phyloP scores from a whole-genome alignment of 2,797 vertebrate species.

The Squalus acanthias region DNA sequence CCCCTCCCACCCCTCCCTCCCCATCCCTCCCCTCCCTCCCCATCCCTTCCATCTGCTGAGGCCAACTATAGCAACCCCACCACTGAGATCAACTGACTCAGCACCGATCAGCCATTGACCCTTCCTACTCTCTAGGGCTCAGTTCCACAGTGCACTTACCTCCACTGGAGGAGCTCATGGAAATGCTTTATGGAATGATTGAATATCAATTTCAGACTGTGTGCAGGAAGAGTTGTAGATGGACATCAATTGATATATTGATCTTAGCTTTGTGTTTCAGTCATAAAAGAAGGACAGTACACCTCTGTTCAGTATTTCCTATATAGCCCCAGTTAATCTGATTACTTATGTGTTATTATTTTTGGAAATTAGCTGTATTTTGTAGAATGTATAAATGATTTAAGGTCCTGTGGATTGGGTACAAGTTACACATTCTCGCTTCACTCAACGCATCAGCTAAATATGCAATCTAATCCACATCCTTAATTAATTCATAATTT shows the following conservation, averaged over 20 bases:
- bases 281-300: neutral
- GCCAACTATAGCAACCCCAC: neutral
- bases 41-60: neutral
- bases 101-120: too few species aligned
- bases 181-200: neutral
- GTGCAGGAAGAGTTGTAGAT: too few species aligned
- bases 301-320: neutral
- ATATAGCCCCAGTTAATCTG: neutral
- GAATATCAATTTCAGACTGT: neutral
- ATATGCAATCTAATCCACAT: neutral
- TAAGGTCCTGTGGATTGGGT: neutral
- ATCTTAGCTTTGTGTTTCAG: too few species aligned
- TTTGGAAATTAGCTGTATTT: neutral
- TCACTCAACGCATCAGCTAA: neutral
- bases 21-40: neutral
- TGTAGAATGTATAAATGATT: neutral
- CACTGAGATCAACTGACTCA: too few species aligned
- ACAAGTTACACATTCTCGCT: neutral
- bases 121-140: neutral
- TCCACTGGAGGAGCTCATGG: neutral
- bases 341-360: neutral
- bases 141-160: too few species aligned
- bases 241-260: too few species aligned
- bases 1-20: too few species aligned
- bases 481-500: neutral